Evolutionary conservation across 2,888 invertebrate species (phyloP).

Genomic region (Phengaris alcon): DNA sequence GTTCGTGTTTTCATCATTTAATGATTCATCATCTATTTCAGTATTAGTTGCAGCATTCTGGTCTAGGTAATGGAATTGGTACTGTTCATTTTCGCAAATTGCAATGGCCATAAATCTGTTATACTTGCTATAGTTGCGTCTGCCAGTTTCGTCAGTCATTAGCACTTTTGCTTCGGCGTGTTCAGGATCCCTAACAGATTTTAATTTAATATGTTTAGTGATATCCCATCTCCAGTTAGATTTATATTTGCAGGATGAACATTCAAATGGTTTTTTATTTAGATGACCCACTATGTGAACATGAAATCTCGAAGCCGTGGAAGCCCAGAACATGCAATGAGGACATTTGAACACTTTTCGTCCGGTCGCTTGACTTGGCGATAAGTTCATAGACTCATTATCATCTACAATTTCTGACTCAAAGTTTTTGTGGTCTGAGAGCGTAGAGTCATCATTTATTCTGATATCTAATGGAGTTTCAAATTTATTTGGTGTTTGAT

Average conservation of each 20-base stretch:
- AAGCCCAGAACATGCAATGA: conserved; percentile 94
- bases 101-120: conserved; percentile 89
- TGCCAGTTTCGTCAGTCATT: conserved; percentile 94
- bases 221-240: conserved; percentile 99
- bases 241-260: conserved; percentile 94
- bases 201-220: conserved; percentile 95
- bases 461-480: conserved; percentile 67
- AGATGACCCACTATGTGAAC: conserved; percentile 96
- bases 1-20: conserved; percentile 67
- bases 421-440: conserved; percentile 59
- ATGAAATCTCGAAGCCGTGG: conserved; percentile 94
- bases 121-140: conserved; percentile 95
- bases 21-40: conserved; percentile 69
- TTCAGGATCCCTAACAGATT: conserved; percentile 89
- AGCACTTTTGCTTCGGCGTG: conserved; percentile 90
- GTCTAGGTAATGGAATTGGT: conserved; percentile 68
- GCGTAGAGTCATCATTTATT: conserved; percentile 70
- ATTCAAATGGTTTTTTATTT: conserved; percentile 96
- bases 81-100: conserved; percentile 76
- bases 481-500: conserved; percentile 62
- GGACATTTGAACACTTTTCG: conserved; percentile 94
- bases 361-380: conserved; percentile 81
- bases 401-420: conserved; percentile 65
- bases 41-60: conserved; percentile 63
- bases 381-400: conserved; percentile 81